Base-by-base conservation (phyloP, 1,140 invertebrate species). In the Drosophila arizonae region DNA sequence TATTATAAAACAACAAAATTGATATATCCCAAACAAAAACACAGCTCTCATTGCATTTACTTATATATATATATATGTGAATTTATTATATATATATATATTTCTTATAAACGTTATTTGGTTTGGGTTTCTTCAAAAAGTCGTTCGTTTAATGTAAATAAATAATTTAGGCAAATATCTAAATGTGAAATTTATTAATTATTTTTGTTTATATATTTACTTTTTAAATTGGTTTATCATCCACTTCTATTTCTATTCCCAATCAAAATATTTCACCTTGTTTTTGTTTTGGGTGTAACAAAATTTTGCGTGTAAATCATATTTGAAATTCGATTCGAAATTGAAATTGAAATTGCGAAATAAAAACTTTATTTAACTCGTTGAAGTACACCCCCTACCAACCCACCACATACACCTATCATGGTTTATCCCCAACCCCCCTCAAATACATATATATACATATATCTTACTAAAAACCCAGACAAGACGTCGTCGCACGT, bases 271-370 rank as follows among this genome's bases (percentile, higher is more conserved):
- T 73, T 66, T 43, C 51, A 36, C 30, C 26, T 36, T 43, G 41
- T 54, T 80, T 55, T 72, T 72, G 71, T 88, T 89, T 84, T 88
- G 84, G 84, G 84, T 88, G 84, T 88, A 88, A 88, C 85, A 70
- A 88, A 87, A 80, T 88, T 88, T 81, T 79, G 79, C 76, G 79
- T 79, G 62, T 39, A 39, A 39, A 39, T 39, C 36, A 72, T 69
- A 76, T 76, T 77, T 30, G 30, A 51, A 36, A 56, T 66, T 68
- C n/a, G 41, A 41, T 39, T 43, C 57, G 15, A 30, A 28, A 46
- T 43, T 62, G 15, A 30, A 51, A 33, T 33, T 57, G 30, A 46
- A 56, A 39, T 61, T 33, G 50, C 75, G 52, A 10, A 67, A 52
- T 11, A 30, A 33, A 30, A 52, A 36, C 58, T 50, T 11, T 45